phyloP scores from a whole-genome alignment of 2,113 vertebrate genomes.

The Cyanocitta stelleri region DNA sequence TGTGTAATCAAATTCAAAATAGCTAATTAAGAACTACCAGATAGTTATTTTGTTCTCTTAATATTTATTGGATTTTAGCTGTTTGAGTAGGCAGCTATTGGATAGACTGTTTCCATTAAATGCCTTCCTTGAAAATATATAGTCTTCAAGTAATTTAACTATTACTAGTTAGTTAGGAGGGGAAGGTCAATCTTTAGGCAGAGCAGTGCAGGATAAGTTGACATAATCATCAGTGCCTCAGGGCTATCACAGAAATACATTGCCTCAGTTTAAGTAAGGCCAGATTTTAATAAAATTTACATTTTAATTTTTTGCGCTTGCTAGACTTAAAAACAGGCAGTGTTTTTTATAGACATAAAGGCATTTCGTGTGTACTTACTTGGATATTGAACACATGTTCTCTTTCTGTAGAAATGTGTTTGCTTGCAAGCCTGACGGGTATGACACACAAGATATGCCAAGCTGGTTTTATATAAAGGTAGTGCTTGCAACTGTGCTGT shows the following conservation, averaged over 20 bases:
- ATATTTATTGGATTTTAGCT: neutral
- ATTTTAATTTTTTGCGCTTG: neutral
- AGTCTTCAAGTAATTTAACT: neutral
- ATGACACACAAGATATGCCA: neutral
- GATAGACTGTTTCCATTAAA: neutral
- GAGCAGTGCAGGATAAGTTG: neutral
- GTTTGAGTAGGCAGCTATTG: neutral
- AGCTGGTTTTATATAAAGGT: neutral
- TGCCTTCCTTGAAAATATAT: neutral
- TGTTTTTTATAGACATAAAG: neutral
- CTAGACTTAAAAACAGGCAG: neutral
- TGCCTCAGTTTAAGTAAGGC: neutral
- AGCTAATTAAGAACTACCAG: neutral
- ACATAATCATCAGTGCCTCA: neutral
- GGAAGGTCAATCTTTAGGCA: neutral
- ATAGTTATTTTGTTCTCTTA: neutral
- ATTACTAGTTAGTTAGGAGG: neutral
- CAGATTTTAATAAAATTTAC: neutral
- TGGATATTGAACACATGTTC: neutral
- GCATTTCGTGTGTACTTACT: neutral
- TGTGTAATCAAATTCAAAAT: neutral
- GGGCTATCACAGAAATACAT: neutral
- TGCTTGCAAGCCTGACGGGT: neutral
- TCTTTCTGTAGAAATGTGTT: neutral
- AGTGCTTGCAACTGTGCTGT: neutral